A percentile compares a stretch with the other conserved stretches of the same genome.
Evolutionary conservation across 1,140 invertebrate genomes (phyloP).

Genomic region (Drosophila sproati): DNA sequence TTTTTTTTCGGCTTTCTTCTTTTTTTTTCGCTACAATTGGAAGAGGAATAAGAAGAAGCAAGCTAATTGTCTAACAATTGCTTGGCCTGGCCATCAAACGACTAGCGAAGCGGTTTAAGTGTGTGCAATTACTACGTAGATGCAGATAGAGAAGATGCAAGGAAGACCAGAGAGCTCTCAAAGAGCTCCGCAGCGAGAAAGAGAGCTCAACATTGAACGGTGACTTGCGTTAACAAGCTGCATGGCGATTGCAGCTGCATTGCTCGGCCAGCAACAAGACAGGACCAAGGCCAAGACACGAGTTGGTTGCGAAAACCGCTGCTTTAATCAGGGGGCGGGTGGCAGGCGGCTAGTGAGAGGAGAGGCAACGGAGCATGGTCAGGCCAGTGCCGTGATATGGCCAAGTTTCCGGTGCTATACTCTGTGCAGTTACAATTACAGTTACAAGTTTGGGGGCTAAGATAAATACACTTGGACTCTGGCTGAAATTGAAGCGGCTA

Average conservation of each 20-base stretch:
- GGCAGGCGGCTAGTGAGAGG: neutral
- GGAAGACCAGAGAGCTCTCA: neutral
- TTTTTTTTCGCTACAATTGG: neutral
- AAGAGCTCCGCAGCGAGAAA: neutral
- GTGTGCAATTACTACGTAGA: slow-evolving; percentile 74
- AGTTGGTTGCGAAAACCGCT: slow-evolving; percentile 11
- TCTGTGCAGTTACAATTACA: slow-evolving; percentile 61
- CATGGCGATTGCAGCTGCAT: slow-evolving; percentile 22
- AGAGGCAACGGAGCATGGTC: neutral
- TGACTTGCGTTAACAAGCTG: slow-evolving; percentile 39
- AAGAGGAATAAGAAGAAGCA: slow-evolving; percentile 27
- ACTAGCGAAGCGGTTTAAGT: slow-evolving; percentile 76
- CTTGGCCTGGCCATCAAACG: slow-evolving; percentile 59
- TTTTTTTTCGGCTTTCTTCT: slow-evolving; percentile 12
- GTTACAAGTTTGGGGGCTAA: slow-evolving; percentile 68
- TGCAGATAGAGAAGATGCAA: slow-evolving; percentile 54
- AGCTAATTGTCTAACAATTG: slow-evolving; percentile 79
- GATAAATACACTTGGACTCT: slow-evolving; percentile 78
- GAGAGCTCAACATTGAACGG: slow-evolving; percentile 32
- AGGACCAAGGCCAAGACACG: slow-evolving; percentile 24
- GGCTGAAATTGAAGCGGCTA: slow-evolving; percentile 72
- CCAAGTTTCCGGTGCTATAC: slow-evolving; percentile 50
- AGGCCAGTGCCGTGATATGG: slow-evolving; percentile 54
- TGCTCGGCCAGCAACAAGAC: neutral
- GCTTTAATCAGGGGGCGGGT: slow-evolving; percentile 19